Conservation (phyloP, 2,888 invertebrate genomes). For the Taphrorychus bicolor region DNA sequence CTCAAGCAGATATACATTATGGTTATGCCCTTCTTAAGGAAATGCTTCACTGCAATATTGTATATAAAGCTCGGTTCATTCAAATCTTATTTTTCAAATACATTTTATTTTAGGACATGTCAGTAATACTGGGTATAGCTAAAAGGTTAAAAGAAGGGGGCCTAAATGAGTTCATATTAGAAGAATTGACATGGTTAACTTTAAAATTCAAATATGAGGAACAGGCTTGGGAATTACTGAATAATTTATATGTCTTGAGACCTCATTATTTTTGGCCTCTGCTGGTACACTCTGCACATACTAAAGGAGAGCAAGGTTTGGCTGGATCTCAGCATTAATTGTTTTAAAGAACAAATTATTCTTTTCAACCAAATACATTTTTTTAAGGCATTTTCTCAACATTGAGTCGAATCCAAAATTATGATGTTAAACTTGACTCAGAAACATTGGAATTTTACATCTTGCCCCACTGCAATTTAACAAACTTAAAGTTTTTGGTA, state of each 20-base stretch:
- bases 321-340: neutral
- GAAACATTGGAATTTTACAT: constrained; percentile 66
- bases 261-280: constrained; percentile 75
- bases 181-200: constrained; percentile 58
- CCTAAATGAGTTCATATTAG: constrained; percentile 60
- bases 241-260: constrained; percentile 54
- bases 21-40: constrained; percentile 66
- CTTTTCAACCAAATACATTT: neutral
- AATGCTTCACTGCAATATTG: constrained; percentile 64
- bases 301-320: constrained; percentile 64
- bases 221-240: constrained; percentile 61
- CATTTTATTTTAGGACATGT: constrained; percentile 58
- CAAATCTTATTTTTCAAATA: neutral
- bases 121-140: constrained; percentile 59
- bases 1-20: constrained; percentile 57
- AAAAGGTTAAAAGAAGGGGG: constrained; percentile 62
- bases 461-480: constrained; percentile 64
- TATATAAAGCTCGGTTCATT: constrained; percentile 51
- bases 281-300: constrained; percentile 61
- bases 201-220: constrained; percentile 61
- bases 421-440: constrained; percentile 65
- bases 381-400: constrained; percentile 63
- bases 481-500: constrained; percentile 62
- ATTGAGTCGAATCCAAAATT: constrained; percentile 63
- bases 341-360: neutral